A percentile compares a stretch with the other conserved stretches of the same genome.
phyloP scores from a whole-genome alignment of 2,888 invertebrate genomes.

The Palloptera scutellata region DNA sequence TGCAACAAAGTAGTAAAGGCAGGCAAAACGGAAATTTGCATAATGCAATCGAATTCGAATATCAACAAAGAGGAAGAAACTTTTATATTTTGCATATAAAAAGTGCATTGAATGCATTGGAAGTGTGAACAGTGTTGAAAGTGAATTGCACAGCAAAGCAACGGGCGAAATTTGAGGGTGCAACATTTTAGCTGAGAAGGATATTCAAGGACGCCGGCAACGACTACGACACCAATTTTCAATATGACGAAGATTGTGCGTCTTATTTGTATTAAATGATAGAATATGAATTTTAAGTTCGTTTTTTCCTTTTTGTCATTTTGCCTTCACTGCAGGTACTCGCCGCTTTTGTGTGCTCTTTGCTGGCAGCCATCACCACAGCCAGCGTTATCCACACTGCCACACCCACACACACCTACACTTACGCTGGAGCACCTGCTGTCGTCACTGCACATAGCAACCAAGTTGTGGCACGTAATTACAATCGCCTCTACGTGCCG shows the following conservation, averaged over 20 bases:
- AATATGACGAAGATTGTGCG: not conserved
- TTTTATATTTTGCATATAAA: constrained; percentile 16
- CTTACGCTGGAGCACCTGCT: constrained; percentile 37
- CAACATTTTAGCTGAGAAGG: no score
- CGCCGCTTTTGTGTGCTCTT: no score
- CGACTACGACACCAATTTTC: not conserved
- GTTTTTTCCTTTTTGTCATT: no score
- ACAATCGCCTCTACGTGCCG: constrained; percentile 52
- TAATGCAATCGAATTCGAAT: no score
- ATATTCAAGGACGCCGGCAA: no score
- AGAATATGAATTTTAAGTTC: not conserved
- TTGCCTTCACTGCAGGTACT: not conserved
- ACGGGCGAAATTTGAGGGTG: no score
- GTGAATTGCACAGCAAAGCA: no score
- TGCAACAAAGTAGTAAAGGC: constrained; percentile 7
- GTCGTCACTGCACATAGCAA: constrained; percentile 54
- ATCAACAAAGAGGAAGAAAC: not conserved
- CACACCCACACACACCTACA: constrained; percentile 30
- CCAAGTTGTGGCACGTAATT: constrained; percentile 56
- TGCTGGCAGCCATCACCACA: constrained; percentile 37
- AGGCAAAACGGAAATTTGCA: no score
- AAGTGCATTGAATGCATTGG: constrained; percentile 10
- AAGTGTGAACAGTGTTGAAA: no score
- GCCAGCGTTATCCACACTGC: constrained; percentile 24
- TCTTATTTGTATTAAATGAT: not conserved